Conservation (phyloP, 2,113 vertebrate species). For the Perognathus longimembris region DNA sequence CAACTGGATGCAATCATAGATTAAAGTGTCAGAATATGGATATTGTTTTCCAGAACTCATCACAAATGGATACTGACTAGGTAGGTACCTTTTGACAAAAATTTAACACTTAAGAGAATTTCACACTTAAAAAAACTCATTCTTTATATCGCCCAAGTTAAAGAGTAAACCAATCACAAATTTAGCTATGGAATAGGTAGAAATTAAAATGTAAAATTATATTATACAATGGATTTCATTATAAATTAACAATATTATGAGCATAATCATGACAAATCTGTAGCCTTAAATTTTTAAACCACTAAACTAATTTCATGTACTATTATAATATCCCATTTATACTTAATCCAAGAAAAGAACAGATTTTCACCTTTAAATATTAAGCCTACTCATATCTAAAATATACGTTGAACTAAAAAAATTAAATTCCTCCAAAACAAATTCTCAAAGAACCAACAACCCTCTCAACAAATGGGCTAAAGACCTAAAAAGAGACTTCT, state of each 20-base stretch:
- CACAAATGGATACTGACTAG: not conserved
- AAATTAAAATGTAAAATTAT: not conserved
- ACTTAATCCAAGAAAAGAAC: too few species aligned
- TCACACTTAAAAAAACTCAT: not conserved
- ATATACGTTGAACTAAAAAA: too few species aligned
- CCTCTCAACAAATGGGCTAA: too few species aligned
- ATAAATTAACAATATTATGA: not conserved
- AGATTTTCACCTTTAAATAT: too few species aligned
- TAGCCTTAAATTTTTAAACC: not conserved
- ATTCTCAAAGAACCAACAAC: too few species aligned
- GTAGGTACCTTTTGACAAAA: too few species aligned
- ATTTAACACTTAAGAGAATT: too few species aligned
- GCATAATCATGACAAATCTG: not conserved
- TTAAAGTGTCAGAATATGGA: slow-evolving; percentile 22
- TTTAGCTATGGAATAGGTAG: not conserved
- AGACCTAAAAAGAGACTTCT: too few species aligned
- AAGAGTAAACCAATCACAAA: not conserved
- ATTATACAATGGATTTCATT: not conserved
- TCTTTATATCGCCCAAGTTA: not conserved
- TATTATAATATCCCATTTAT: too few species aligned
- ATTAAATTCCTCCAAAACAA: too few species aligned
- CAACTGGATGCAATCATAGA: not conserved
- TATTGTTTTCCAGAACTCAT: not conserved
- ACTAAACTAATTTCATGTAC: too few species aligned
- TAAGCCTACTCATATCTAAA: too few species aligned